Evolutionary conservation across 2,888 invertebrate species (phyloP).

Genomic region (Trilocha varians): DNA sequence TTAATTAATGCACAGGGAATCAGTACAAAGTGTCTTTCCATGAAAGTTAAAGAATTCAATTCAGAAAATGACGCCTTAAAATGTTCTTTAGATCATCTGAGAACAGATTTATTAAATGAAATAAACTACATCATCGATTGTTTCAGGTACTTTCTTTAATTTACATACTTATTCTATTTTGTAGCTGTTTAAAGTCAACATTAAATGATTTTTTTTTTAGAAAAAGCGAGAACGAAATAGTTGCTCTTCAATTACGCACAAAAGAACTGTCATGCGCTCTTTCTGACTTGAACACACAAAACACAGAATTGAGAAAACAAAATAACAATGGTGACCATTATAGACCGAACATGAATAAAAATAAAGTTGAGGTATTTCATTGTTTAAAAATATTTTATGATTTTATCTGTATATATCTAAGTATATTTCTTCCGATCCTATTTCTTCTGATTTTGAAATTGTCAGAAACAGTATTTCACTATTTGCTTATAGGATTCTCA

Average conservation of each 20-base stretch:
- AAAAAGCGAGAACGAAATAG: slow-evolving; percentile 40
- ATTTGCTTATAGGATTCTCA: too few relatives aligned
- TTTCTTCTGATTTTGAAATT: too few relatives aligned
- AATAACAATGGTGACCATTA: slow-evolving; percentile 33
- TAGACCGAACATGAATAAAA: slow-evolving; percentile 30
- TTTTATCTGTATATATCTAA: slow-evolving; percentile 4
- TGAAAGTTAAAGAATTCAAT: slow-evolving; percentile 49
- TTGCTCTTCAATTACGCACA: slow-evolving; percentile 36
- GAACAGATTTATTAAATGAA: slow-evolving; percentile 38
- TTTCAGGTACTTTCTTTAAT: slow-evolving; percentile 41
- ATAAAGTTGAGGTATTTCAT: slow-evolving; percentile 41
- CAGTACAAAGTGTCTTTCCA: slow-evolving; percentile 30
- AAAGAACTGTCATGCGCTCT: slow-evolving; percentile 42
- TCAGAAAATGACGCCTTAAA: slow-evolving; percentile 50
- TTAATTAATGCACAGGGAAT: slow-evolving; percentile 28
- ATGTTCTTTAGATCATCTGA: slow-evolving; percentile 34
- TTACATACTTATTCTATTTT: too few relatives aligned
- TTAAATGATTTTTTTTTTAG: slow-evolving; percentile 23
- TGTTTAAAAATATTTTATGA: too few relatives aligned
- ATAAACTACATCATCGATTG: slow-evolving; percentile 37
- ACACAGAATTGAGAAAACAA: slow-evolving; percentile 44
- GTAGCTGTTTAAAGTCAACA: too few relatives aligned
- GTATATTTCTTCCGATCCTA: too few relatives aligned
- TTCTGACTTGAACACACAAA: slow-evolving; percentile 42
- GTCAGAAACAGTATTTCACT: too few relatives aligned